Conservation (phyloP, 2,888 invertebrate genomes). For the Eristalis tenax region DNA sequence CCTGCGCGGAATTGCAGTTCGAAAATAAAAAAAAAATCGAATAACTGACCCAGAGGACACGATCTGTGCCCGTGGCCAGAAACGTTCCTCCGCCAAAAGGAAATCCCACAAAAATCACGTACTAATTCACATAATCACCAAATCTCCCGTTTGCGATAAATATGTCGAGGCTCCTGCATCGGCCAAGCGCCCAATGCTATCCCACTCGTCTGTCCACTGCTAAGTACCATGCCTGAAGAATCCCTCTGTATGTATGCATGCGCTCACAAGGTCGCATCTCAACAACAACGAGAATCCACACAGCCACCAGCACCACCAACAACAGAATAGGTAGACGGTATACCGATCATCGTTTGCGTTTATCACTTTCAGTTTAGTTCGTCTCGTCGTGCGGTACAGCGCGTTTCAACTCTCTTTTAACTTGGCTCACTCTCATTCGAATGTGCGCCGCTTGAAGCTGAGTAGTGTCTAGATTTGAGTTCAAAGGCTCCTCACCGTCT, state of each 20-base stretch:
- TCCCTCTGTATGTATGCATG: conserved; percentile 40
- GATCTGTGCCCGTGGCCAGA: too few species aligned
- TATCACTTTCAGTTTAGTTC: conserved; percentile 72
- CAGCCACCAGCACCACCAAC: conserved; percentile 24
- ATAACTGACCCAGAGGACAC: too few species aligned
- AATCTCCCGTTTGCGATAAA: neutral
- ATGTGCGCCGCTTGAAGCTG: neutral
- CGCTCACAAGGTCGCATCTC: conserved; percentile 63
- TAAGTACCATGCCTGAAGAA: conserved; percentile 16
- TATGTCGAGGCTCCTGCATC: conserved; percentile 23
- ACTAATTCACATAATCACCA: conserved; percentile 19
- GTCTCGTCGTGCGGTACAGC: conserved; percentile 68
- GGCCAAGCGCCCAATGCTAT: conserved; percentile 43
- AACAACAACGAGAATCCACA: conserved; percentile 34
- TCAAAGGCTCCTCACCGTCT: conserved; percentile 67
- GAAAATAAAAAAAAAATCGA: too few species aligned
- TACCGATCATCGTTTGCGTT: conserved; percentile 64
- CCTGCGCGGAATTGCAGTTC: too few species aligned
- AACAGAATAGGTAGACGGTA: conserved; percentile 60
- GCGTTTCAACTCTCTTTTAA: conserved; percentile 48
- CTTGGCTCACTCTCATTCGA: neutral
- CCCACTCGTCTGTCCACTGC: conserved; percentile 26
- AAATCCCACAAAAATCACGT: neutral
- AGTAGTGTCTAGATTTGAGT: conserved; percentile 39
- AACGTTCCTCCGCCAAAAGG: too few species aligned